Percentiles rank a stretch among this genome's conserved stretches.
Evolutionary conservation across 2,888 invertebrate genomes (phyloP).

Genomic region (Arrhopalites spinosus): DNA sequence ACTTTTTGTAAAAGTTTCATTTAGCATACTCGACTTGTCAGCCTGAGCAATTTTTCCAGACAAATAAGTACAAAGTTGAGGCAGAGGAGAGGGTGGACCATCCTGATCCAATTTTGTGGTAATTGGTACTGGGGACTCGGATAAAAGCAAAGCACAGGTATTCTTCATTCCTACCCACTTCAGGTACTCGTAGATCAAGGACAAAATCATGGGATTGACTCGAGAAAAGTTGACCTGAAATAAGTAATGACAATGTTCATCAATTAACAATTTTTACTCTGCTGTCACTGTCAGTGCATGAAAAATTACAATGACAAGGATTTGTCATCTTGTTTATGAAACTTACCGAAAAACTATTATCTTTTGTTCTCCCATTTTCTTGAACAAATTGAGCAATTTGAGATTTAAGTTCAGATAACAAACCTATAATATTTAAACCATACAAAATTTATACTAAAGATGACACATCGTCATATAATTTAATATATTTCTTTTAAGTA

Average conservation of each 20-base stretch:
- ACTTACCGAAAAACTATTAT: slow-evolving; percentile 33
- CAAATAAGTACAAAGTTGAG: slow-evolving; percentile 26
- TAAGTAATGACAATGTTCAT: too few relatives aligned
- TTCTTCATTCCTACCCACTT: slow-evolving; percentile 54
- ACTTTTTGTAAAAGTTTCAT: neutral
- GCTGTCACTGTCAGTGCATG: neutral
- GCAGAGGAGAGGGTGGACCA: neutral
- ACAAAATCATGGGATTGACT: slow-evolving; percentile 42
- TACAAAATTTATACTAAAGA: too few relatives aligned
- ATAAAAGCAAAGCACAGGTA: slow-evolving; percentile 45
- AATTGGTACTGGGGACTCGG: slow-evolving; percentile 49
- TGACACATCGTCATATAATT: too few relatives aligned
- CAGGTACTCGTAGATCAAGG: slow-evolving; percentile 52
- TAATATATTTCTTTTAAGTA: too few relatives aligned
- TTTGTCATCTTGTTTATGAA: neutral
- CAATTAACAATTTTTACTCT: neutral
- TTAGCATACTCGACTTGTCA: neutral
- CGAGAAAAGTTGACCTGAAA: slow-evolving; percentile 42
- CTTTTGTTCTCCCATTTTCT: slow-evolving; percentile 43
- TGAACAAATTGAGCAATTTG: slow-evolving; percentile 52
- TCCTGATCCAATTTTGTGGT: slow-evolving; percentile 22
- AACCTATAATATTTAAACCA: too few relatives aligned
- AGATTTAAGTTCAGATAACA: slow-evolving; percentile 48
- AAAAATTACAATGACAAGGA: too few relatives aligned
- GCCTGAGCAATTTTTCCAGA: slow-evolving; percentile 13